Base-by-base conservation (phyloP, 53 echinoderm and acorn worm genomes). In the Astropecten irregularis region DNA sequence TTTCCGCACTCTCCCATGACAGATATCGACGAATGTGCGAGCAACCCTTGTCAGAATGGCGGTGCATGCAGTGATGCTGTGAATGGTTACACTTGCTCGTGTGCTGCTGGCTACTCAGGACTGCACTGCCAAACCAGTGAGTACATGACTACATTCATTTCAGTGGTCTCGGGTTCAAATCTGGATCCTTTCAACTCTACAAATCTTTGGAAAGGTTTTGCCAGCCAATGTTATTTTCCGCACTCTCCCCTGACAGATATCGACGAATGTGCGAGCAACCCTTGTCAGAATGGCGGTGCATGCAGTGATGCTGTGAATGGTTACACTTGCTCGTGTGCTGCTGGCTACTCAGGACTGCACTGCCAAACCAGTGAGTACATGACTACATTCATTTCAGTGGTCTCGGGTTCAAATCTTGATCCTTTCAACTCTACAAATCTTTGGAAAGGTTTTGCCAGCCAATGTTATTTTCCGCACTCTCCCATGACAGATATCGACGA, bases 401-500 rank as follows among this genome's bases (percentile, higher is more conserved):
- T 14, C 14, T 8, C 8, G 8, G 8, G 8, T 14, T 46, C 14
- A 46, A 46, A 14, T 46, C 8, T 46, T 46, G 14, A 9, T 8
- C 14, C 14, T 14, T 46, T 46, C 8, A 46, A 46, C 8, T 46
- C 47, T 46, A 46, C 8, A 14, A 46, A 46, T 46, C 8, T 46
- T 9, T 46, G 8, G 14, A 46, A 9, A 9, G 14, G 8, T 8
- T 46, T 46, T 46, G 8, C 13, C 13, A 15, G 49, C 19, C 16
- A 18, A 49, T 49, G 49, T 8, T 49, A 15, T 38, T 66, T 0
- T 22, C 46, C n/a, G 49, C 11, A 31, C n/a, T 44, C 26, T 55
- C 52, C 20, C 22, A 13, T 29, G 46, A 30, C 63, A 88, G 88
- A 83, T 33, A 74, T 82, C 47, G 54, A 88, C 32, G 88, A 88